Percentiles rank a stretch among this genome's conserved stretches.
phyloP scores from a whole-genome alignment of 2,888 invertebrate species.

The Drosophila phalerata region DNA sequence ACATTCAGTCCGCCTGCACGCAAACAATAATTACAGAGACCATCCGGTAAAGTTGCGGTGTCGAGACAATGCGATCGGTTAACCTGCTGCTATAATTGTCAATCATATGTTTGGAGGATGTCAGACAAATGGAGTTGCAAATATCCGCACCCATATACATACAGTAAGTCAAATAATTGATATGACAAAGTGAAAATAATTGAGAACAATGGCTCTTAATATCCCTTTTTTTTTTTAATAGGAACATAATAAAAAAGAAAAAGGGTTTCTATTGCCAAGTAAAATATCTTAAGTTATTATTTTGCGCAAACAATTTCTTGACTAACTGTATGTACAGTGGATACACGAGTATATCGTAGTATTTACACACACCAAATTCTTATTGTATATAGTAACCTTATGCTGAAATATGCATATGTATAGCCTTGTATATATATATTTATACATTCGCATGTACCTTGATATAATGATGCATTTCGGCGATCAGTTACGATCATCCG shows the following conservation, averaged over 20 bases:
- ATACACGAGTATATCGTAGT: too few species aligned
- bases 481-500: slow-evolving; percentile 61
- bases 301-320: too few species aligned
- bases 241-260: too few species aligned
- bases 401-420: background rate
- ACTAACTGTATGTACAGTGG: too few species aligned
- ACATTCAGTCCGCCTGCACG: slow-evolving; percentile 33
- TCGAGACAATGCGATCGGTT: slow-evolving; percentile 54
- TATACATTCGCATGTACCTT: slow-evolving; percentile 1
- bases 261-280: too few species aligned
- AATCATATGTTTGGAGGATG: slow-evolving; percentile 72
- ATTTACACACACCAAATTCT: too few species aligned
- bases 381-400: background rate
- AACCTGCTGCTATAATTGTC: slow-evolving; percentile 72
- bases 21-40: slow-evolving; percentile 63
- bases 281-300: too few species aligned
- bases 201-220: too few species aligned
- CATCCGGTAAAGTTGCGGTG: slow-evolving; percentile 61
- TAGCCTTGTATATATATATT: background rate
- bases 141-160: slow-evolving; percentile 2
- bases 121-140: slow-evolving; percentile 34
- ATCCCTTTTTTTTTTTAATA: too few species aligned
- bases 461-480: slow-evolving; percentile 37
- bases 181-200: background rate
- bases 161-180: background rate